phyloP scores from a whole-genome alignment of 2,113 vertebrate species.

The Carlito syrichta region DNA sequence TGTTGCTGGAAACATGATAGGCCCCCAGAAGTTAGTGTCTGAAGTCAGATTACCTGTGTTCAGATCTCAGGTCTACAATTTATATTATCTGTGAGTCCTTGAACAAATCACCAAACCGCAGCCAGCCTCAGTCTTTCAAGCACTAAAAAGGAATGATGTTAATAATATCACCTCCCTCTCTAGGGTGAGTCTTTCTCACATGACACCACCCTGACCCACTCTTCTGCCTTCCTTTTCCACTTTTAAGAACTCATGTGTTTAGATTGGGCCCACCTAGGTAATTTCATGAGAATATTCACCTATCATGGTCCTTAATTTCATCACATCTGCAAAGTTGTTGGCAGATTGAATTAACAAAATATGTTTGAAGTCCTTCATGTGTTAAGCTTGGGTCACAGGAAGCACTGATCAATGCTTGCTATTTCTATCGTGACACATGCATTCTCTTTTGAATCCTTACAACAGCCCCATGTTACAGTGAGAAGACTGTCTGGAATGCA shows the following conservation, averaged over 20 bases:
- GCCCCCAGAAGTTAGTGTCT: not conserved
- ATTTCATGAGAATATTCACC: not conserved
- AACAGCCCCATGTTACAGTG: not conserved
- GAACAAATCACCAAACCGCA: not conserved
- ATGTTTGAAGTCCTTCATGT: not conserved
- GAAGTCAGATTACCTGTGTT: not conserved
- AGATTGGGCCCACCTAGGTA: not conserved
- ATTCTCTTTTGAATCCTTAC: not conserved
- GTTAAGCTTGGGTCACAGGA: not conserved
- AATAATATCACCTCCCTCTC: not conserved
- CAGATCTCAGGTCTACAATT: not conserved
- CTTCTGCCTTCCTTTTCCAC: not conserved
- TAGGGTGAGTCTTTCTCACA: not conserved
- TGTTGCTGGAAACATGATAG: not conserved
- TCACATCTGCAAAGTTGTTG: not conserved
- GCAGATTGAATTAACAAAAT: not conserved
- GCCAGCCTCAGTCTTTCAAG: not conserved
- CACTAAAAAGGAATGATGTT: not conserved
- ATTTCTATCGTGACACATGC: not conserved
- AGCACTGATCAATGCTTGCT: not conserved
- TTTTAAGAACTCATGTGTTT: not conserved
- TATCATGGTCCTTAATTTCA: not conserved
- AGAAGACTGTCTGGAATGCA: not conserved
- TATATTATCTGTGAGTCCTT: not conserved
- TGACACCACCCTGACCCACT: not conserved